Percentiles rank a stretch among this genome's conserved stretches.
phyloP scores from a whole-genome alignment of 2,113 vertebrate species.

The Gopherus flavomarginatus region DNA sequence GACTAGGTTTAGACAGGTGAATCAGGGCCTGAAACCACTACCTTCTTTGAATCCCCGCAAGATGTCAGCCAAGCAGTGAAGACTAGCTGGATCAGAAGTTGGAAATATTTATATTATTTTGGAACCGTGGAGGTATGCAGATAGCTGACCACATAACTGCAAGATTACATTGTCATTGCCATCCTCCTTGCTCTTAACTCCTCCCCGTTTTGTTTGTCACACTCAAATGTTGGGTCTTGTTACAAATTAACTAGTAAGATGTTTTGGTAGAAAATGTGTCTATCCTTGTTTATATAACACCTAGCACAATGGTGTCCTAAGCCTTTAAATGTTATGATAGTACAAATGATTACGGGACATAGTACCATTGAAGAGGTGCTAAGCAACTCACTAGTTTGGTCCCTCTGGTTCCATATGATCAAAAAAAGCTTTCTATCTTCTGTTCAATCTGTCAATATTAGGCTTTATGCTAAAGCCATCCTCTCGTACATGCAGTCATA shows the following conservation, averaged over 20 bases:
- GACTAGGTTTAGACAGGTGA: not conserved
- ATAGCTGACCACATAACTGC: no score
- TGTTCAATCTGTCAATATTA: not conserved
- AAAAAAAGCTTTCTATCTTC: not conserved
- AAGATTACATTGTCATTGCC: not conserved
- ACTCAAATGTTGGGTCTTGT: not conserved
- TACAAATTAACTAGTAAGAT: not conserved
- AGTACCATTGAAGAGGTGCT: no score
- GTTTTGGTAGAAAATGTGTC: not conserved
- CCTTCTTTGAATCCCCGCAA: not conserved
- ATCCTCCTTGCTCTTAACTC: not conserved
- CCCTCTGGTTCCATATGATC: not conserved
- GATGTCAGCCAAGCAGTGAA: not conserved
- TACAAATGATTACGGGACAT: not conserved
- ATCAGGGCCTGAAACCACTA: no score
- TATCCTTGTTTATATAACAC: not conserved
- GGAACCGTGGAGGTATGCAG: not conserved
- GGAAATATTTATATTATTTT: not conserved
- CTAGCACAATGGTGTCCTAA: rapidly evolving
- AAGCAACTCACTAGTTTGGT: not conserved
- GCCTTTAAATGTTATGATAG: not conserved
- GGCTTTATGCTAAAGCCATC: not conserved
- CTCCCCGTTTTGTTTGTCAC: not conserved
- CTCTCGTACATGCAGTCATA: not conserved
- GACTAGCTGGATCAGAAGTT: not conserved